Conservation (phyloP, 92 coral and sea anemone species). For the Plumapathes pennacea region DNA sequence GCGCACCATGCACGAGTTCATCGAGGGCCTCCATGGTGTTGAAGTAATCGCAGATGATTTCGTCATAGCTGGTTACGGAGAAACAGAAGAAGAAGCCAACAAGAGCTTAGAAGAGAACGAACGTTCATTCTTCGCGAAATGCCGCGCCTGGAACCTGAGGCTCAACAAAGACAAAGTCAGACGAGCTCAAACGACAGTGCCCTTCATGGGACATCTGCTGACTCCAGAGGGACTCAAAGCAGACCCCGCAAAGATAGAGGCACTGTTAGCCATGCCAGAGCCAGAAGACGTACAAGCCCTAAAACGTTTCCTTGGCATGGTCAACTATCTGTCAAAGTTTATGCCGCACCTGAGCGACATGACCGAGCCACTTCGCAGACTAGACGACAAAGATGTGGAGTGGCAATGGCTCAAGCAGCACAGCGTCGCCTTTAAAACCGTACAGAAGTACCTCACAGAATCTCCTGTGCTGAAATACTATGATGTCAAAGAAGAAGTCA, state of each 20-base stretch:
- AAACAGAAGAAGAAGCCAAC: constrained; percentile 44
- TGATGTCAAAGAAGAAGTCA: constrained; percentile 35
- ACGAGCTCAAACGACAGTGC: constrained; percentile 27
- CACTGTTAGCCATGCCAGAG: constrained; percentile 43
- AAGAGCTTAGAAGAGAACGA: constrained; percentile 45
- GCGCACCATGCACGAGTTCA: too few species aligned
- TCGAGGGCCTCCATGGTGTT: too few species aligned
- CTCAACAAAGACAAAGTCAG: constrained; percentile 40
- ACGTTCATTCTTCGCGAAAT: constrained; percentile 51
- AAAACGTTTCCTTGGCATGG: constrained; percentile 56
- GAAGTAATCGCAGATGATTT: constrained; percentile 58
- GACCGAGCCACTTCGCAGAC: constrained; percentile 50
- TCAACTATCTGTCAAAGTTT: constrained; percentile 55
- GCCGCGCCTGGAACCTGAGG: constrained; percentile 54
- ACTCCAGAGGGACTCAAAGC: constrained; percentile 44
- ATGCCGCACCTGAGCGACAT: constrained; percentile 50
- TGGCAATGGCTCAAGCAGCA: constrained; percentile 48
- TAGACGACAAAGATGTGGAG: constrained; percentile 47
- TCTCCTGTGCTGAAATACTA: constrained; percentile 46
- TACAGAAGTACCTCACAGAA: constrained; percentile 26
- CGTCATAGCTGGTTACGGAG: constrained; percentile 57
- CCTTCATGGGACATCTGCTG: constrained; percentile 55
- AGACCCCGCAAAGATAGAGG: constrained; percentile 55
- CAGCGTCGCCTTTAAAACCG: constrained; percentile 32
- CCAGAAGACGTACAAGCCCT: constrained; percentile 36